Conservation (phyloP, 2,888 invertebrate species). For the Nemoura dubitans region DNA sequence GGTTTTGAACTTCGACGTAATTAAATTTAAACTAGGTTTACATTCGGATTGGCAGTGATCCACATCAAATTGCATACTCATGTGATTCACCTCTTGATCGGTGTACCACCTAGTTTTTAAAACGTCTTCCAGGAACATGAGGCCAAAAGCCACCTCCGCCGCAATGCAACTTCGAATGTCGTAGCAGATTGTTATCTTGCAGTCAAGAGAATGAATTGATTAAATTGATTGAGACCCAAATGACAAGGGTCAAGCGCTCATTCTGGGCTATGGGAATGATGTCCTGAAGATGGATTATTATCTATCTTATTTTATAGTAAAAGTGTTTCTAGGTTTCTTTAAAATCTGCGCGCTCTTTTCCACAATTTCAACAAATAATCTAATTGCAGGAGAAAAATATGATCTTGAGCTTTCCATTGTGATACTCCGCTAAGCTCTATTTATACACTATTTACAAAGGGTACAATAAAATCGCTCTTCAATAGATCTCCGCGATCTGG, state of each 20-base stretch:
- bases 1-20: too few relatives aligned
- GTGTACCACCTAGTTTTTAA: too few relatives aligned
- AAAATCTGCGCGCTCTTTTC: not conserved
- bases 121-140: too few relatives aligned
- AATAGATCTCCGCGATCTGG: not conserved
- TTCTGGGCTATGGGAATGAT: not conserved
- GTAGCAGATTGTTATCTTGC: too few relatives aligned
- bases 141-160: too few relatives aligned
- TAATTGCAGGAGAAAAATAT: not conserved
- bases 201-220: not conserved
- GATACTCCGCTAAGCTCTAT: not conserved
- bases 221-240: not conserved
- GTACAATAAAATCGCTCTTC: not conserved
- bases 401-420: not conserved
- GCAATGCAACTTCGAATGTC: too few relatives aligned
- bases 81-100: too few relatives aligned
- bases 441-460: not conserved
- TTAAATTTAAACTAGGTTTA: too few relatives aligned
- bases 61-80: too few relatives aligned
- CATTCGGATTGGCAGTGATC: too few relatives aligned
- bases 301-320: not conserved
- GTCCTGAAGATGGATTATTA: not conserved
- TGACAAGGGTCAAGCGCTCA: not conserved
- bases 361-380: not conserved
- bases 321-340: not conserved